Evolutionary conservation across 2,113 vertebrate species (phyloP).

Genomic region (Mastomys natalensis): DNA sequence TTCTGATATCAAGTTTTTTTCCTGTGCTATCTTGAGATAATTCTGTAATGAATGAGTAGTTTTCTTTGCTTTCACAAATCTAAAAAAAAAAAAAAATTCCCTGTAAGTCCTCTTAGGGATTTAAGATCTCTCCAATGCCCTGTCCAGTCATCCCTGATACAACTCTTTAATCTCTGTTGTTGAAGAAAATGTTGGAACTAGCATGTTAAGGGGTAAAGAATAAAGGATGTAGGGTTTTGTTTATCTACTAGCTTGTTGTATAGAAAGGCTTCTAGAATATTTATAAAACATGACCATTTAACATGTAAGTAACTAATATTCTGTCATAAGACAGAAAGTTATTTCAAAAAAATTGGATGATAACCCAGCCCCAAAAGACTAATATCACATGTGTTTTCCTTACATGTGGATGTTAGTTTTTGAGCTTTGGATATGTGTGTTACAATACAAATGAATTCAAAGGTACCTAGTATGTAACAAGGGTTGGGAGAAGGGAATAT

Average conservation of each 20-base stretch:
- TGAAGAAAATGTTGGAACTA: neutral
- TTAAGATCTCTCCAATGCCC: neutral
- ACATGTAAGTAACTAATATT: neutral
- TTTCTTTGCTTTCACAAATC: neutral
- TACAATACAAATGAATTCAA: neutral
- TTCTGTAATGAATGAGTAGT: neutral
- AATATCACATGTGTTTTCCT: neutral
- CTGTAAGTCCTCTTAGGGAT: neutral
- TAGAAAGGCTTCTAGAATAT: neutral
- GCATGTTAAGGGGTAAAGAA: neutral
- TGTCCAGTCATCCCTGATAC: fast-evolving
- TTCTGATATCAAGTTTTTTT: neutral
- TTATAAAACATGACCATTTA: neutral
- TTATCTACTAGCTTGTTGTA: neutral
- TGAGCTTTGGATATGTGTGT: neutral
- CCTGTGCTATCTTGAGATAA: neutral
- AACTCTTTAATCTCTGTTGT: neutral
- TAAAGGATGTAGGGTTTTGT: neutral
- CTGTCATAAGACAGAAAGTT: neutral
- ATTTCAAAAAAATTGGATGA: neutral
- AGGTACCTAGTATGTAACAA: neutral
- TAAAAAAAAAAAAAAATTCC: neutral
- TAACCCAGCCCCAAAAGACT: neutral
- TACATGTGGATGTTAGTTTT: neutral
- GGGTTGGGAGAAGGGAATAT: neutral